Evolutionary conservation across 1,140 invertebrate genomes (phyloP).

Genomic region (Archegozetes longisetosus): DNA sequence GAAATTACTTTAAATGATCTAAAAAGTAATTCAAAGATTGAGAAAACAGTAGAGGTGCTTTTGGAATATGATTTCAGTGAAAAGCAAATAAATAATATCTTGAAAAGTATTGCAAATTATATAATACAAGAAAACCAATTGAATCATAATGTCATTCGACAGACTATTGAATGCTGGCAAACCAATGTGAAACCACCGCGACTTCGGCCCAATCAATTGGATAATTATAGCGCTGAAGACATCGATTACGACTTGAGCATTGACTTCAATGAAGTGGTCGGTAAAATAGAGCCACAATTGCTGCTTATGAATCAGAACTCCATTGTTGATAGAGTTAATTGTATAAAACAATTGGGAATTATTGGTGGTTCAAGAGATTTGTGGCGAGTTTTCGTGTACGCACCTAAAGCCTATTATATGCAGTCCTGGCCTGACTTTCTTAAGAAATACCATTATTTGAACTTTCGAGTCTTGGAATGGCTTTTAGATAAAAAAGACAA

Average conservation of each 20-base stretch:
- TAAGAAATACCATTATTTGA: conserved; percentile 17
- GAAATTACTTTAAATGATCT: no score
- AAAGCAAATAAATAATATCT: background rate
- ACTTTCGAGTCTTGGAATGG: conserved; percentile 12
- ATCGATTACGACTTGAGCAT: background rate
- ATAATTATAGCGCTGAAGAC: background rate
- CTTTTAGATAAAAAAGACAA: conserved; percentile 9
- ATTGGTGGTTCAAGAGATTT: conserved; percentile 11
- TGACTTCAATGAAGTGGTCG: background rate
- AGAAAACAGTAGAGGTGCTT: background rate
- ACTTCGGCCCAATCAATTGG: background rate
- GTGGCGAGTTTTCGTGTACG: conserved; percentile 4
- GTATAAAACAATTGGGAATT: background rate
- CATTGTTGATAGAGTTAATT: background rate
- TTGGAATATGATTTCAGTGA: background rate
- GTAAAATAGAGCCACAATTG: background rate
- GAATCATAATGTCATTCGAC: background rate
- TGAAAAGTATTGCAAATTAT: background rate
- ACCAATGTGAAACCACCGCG: background rate
- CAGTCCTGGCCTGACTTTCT: conserved; percentile 18
- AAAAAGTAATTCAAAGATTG: background rate
- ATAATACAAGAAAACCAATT: background rate
- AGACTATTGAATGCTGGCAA: background rate
- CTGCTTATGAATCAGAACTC: background rate
- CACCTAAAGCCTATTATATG: conserved; percentile 13